Evolutionary conservation across 35 echinoderm and acorn worm genomes (phyloP).

Genomic region (Stichopus chloronotus): DNA sequence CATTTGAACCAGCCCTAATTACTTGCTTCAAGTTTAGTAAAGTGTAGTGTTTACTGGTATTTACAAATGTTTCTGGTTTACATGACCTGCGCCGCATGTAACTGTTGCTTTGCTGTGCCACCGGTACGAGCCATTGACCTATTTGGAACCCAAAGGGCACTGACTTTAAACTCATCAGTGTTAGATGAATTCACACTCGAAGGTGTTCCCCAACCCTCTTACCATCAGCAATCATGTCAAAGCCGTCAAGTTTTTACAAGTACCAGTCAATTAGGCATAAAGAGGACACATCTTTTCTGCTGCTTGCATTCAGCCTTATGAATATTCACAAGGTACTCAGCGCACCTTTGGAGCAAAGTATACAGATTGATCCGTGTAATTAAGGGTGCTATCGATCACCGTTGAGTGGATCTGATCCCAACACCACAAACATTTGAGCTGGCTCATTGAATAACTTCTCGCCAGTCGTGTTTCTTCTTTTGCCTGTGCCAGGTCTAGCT

Average conservation of each 20-base stretch:
- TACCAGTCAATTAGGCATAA: conserved; percentile 54
- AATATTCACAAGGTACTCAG: conserved; percentile 48
- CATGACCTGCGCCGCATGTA: no score
- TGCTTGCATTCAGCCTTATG: background rate
- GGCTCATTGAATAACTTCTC: conserved; percentile 10
- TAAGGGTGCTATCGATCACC: background rate
- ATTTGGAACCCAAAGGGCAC: conserved; percentile 26
- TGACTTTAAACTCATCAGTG: conserved; percentile 23
- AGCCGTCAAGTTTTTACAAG: conserved; percentile 50
- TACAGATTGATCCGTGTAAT: conserved; percentile 45
- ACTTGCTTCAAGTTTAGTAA: no score
- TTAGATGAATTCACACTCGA: conserved; percentile 18
- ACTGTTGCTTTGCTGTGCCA: background rate
- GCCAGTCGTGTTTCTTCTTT: background rate
- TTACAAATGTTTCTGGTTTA: no score
- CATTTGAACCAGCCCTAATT: no score
- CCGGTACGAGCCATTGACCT: conserved; percentile 21
- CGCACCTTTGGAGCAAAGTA: conserved; percentile 35
- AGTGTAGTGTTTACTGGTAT: no score
- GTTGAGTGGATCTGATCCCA: background rate
- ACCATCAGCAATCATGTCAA: conserved; percentile 53
- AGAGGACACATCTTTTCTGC: conserved; percentile 11
- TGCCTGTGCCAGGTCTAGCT: background rate
- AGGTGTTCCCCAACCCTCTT: conserved; percentile 46
- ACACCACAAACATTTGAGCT: background rate